Percentiles rank a stretch among this genome's conserved stretches.
Conservation (phyloP, 2,888 invertebrate species). For the Hydropsyche betteni region DNA sequence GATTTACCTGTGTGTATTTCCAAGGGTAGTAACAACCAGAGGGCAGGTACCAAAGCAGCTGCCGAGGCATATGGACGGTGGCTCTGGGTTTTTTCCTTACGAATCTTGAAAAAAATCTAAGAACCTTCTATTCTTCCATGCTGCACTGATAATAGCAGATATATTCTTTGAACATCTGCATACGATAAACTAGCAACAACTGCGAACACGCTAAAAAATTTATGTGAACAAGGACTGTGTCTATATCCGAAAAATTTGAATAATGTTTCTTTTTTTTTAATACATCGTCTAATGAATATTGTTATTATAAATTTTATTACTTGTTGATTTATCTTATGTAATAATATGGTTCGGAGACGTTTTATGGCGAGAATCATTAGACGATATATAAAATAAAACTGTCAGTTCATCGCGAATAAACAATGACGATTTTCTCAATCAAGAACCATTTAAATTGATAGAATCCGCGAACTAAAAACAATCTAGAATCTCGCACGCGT, state of each 20-base stretch:
- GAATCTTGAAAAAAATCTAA: slow-evolving; percentile 43
- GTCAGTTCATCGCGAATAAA: too few relatives aligned
- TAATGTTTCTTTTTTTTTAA: too few relatives aligned
- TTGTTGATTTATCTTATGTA: too few relatives aligned
- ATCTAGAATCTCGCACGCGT: background rate
- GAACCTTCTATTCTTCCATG: slow-evolving; percentile 44
- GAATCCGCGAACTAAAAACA: background rate
- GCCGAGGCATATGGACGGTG: slow-evolving; percentile 45
- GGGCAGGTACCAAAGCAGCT: slow-evolving; percentile 41
- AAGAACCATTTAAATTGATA: too few relatives aligned
- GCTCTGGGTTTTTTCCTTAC: slow-evolving; percentile 41
- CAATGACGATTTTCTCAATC: too few relatives aligned
- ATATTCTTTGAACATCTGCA: slow-evolving; percentile 46
- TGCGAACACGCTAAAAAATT: slow-evolving; percentile 2
- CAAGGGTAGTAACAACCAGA: slow-evolving; percentile 27
- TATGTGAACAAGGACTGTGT: too few relatives aligned
- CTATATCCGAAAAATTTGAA: too few relatives aligned
- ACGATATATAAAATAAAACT: too few relatives aligned
- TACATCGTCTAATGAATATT: too few relatives aligned
- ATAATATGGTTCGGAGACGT: too few relatives aligned
- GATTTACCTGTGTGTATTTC: slow-evolving; percentile 34
- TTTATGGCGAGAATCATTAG: too few relatives aligned
- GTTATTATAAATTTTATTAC: too few relatives aligned
- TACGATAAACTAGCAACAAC: slow-evolving; percentile 18
- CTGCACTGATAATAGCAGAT: slow-evolving; percentile 45